Percentiles rank a stretch among this genome's conserved stretches.
Conservation (phyloP, 2,797 vertebrate species). For the Dermochelys coriacea region DNA sequence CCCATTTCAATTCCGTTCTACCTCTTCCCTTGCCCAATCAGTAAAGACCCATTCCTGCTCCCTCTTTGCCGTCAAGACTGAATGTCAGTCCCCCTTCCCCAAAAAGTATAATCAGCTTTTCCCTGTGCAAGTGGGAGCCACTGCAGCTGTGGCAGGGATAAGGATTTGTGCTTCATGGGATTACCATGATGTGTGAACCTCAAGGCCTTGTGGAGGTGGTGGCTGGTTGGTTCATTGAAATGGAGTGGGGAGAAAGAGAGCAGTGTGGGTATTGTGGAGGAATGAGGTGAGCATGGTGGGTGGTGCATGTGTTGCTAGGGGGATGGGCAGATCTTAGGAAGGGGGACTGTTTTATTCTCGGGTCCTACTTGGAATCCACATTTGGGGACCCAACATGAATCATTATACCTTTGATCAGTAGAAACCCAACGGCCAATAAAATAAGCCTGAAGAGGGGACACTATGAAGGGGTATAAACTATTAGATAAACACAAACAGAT, state of each 20-base stretch:
- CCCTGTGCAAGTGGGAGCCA: not conserved
- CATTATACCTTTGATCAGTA: not conserved
- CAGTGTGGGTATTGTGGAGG: not conserved
- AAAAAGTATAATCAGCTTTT: accelerated
- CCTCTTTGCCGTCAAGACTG: not conserved
- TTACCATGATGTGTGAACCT: not conserved
- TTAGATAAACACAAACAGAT: not conserved
- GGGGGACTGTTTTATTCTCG: not conserved
- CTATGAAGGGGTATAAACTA: not conserved
- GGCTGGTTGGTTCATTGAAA: not conserved
- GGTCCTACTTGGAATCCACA: not conserved
- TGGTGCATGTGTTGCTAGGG: accelerated
- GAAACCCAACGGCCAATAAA: not conserved
- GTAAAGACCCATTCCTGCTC: accelerated
- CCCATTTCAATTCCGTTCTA: not conserved
- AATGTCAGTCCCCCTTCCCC: not conserved
- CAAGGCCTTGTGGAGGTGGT: accelerated
- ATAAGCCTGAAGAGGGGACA: not conserved
- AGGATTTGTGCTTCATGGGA: not conserved
- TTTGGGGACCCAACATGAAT: not conserved
- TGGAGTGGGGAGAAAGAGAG: not conserved
- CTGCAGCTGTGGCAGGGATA: not conserved
- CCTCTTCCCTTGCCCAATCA: not conserved
- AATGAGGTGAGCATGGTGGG: too few relatives aligned
- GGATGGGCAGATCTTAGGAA: not conserved